Evolutionary conservation across 2,888 invertebrate genomes (phyloP).

Genomic region (Caradrina clavipalpis): DNA sequence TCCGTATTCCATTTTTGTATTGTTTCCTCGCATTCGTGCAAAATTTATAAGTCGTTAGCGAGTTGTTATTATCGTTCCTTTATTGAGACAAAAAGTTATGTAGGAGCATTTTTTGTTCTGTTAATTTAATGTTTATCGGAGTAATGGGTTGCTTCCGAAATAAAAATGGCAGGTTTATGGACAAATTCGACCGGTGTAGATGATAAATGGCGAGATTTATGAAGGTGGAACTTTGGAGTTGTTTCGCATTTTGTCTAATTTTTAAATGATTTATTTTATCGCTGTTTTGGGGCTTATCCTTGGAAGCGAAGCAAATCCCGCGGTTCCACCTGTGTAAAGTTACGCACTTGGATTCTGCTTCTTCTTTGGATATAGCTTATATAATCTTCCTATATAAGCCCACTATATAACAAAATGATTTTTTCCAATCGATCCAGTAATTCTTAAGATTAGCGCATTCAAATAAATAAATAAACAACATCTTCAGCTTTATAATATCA

Average conservation of each 20-base stretch:
- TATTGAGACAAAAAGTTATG: conserved; percentile 62
- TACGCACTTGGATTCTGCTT: no score
- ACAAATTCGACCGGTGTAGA: conserved; percentile 48
- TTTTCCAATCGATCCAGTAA: no score
- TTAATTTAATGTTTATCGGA: conserved; percentile 60
- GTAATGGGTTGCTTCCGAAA: conserved; percentile 50
- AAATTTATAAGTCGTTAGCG: conserved; percentile 66
- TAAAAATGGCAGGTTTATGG: conserved; percentile 53
- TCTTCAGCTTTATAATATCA: no score
- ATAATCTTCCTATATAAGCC: no score
- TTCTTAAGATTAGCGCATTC: no score
- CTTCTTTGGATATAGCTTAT: no score
- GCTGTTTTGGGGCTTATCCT: neutral
- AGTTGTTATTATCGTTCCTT: conserved; percentile 60
- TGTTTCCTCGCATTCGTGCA: conserved; percentile 59
- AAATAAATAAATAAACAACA: no score
- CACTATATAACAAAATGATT: no score
- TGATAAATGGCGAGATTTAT: conserved; percentile 41
- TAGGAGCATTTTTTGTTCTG: conserved; percentile 52
- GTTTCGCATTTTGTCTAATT: conserved; percentile 31
- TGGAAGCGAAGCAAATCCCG: neutral
- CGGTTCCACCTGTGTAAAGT: no score
- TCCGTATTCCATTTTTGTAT: conserved; percentile 64
- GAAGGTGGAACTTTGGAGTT: conserved; percentile 14
- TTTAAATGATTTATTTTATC: conserved; percentile 28